phyloP scores from a whole-genome alignment of 2,888 invertebrate species.

The Euphydryas editha region DNA sequence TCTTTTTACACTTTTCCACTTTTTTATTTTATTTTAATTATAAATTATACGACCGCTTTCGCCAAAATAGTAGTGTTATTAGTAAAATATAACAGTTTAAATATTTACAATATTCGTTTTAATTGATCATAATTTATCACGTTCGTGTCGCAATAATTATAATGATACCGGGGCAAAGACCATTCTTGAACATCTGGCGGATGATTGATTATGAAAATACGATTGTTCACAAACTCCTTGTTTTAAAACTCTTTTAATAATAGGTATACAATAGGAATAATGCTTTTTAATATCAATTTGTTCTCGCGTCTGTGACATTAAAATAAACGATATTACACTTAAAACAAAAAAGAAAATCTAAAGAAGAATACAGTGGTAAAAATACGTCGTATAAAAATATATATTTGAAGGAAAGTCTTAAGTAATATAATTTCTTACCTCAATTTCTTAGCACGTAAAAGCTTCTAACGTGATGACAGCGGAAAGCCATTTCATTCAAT shows the following conservation, averaged over 20 bases:
- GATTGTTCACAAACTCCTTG: background rate
- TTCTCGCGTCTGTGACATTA: too few species aligned
- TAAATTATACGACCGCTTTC: too few species aligned
- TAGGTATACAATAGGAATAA: background rate
- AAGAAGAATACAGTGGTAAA: too few species aligned
- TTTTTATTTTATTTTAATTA: too few species aligned
- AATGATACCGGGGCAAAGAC: background rate
- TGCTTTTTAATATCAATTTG: too few species aligned
- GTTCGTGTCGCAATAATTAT: slow-evolving; percentile 2
- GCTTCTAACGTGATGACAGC: background rate
- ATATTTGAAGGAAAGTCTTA: too few species aligned
- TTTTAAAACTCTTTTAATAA: background rate
- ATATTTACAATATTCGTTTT: background rate
- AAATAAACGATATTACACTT: too few species aligned
- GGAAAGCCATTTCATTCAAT: background rate
- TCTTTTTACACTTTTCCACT: too few species aligned
- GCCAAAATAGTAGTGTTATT: background rate
- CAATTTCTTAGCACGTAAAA: background rate
- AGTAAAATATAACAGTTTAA: background rate
- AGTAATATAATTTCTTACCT: background rate
- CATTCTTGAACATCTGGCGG: background rate
- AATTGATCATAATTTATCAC: slow-evolving; percentile 3
- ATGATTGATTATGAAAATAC: slow-evolving; percentile 4
- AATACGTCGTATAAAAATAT: too few species aligned
- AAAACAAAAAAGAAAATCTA: too few species aligned